Base-by-base conservation (phyloP, 2,113 vertebrate species). In the Mastomys natalensis region DNA sequence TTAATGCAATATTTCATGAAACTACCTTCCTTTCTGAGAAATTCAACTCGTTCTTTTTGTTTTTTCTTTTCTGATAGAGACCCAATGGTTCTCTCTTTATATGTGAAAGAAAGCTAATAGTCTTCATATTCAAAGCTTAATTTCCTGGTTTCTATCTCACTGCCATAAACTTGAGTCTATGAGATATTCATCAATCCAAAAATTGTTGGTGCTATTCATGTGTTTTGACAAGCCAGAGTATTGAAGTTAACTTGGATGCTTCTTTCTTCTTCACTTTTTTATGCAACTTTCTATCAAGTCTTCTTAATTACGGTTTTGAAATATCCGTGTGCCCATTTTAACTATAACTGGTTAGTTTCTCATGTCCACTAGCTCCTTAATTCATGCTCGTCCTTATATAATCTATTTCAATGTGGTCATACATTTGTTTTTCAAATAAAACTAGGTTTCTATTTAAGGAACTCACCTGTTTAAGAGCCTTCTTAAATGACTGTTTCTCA, bases 371-470 rank as follows among this genome's bases (percentile, higher is more conserved):
- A 70, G 0, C 3, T 17, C 58, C 34, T 31, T 84, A 87, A 77
- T 24, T 17, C 26, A 93, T 2, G 48, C 4, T 87, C 40, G 15
- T 51, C 2, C 11, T 76, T 90, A 89, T 97, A 13, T 40, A 90
- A 74, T 76, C 0, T 31, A 95, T 70, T 86, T 72, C 40, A 55
- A 40, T 77, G 6, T 15, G 24, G 24, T 31, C 51, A 5, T 89
- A 85, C 68, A 68, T 85, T 74, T 93, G 11, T 66, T 96, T 70
- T 78, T 90, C n/a, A 88, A 87, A 22, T 70, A 87, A 89, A 37
- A 90, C 60, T 6, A 58, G 6, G 13, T 84, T 82, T 86, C 17
- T 40, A 40, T 45, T 84, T 74, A 94, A 45, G 15, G 17, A 55
- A 55, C 3, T 43, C 45, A 43, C 31, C 43, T 58, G 12, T 72